Base-by-base conservation (phyloP, 2,113 vertebrate species). In the Phylloscopus trochiloides region DNA sequence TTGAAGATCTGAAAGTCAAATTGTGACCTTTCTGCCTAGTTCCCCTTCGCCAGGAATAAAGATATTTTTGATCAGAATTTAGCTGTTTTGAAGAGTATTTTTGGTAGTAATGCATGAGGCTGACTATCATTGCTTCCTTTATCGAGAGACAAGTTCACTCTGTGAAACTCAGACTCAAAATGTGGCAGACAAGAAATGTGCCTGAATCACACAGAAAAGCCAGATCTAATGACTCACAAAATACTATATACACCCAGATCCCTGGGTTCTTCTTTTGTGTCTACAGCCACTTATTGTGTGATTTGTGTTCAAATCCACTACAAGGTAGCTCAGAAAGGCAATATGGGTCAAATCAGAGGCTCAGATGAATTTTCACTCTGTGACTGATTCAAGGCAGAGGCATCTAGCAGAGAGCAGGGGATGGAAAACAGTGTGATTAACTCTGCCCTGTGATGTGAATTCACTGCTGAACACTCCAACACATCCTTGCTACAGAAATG, bases 1-100 rank as follows among this genome's bases (percentile, higher is more conserved):
- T 2, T 74, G 59, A 48, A 88, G 78, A 94, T 95, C 63, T 96
- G 90, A 95, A 97, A 96, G 93, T 92, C 92, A 96, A 93, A 95
- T 96, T 88, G 45, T 84, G 86, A 94, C 86, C 88, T 90, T 94
- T 90, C 43, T 72, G 59, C 29, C 51, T 96, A 43, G 55, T 52
- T 90, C 48, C 16, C 43, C 25, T 87, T 92, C 72, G 62, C 55
- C 15, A 73, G 51, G 43, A 91, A 93, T 90, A 83, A 95, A 74
- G 45, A 74, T 75, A 92, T 88, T 88, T 95, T 43, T 88, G 76
- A 90, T 81, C 28, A 78, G 72, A 92, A 92, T 93, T 80, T 67
- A 92, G 59, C 57, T 77, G 67, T 52, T 90, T 70, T 78, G 58
- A 66, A 61, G 14, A 4, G 0, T 3, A 62, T 32, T 86, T 86